These are phyloP conservation scores for Drosophila tristis DNA, from an alignment of 1,140 invertebrate species.

Conservation along the genomic window DNA sequence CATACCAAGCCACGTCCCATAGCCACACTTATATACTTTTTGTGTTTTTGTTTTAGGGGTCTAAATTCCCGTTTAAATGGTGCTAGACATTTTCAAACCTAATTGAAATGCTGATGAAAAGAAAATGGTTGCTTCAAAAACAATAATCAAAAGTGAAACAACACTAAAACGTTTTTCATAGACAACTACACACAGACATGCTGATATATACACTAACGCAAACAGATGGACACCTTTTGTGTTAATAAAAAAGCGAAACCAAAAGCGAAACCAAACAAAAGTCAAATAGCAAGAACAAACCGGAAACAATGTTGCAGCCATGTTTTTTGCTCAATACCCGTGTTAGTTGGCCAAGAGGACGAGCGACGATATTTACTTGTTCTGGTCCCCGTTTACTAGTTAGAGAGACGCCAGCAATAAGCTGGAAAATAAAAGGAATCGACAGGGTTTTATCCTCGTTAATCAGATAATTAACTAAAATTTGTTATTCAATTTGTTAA, in stretches of 20 bases:
- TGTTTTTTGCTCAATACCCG: slow-evolving; percentile 32
- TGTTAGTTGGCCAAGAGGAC: slow-evolving; percentile 26
- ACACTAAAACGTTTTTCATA: slow-evolving; percentile 66
- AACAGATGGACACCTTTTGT: slow-evolving; percentile 14
- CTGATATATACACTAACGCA: slow-evolving; percentile 10
- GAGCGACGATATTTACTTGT: slow-evolving; percentile 27
- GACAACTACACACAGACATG: slow-evolving; percentile 19
- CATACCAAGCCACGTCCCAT: slow-evolving; percentile 17
- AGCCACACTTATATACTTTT: background rate
- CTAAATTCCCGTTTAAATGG: slow-evolving; percentile 48
- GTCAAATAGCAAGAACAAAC: slow-evolving; percentile 42
- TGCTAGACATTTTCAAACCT: slow-evolving; percentile 57
- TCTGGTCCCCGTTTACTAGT: slow-evolving; percentile 9
- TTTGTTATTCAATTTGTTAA: too few relatives aligned
- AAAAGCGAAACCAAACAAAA: slow-evolving; percentile 55
- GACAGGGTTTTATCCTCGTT: background rate
- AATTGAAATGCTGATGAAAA: slow-evolving; percentile 81
- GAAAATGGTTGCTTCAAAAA: slow-evolving; percentile 74
- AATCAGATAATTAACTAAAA: too few relatives aligned
- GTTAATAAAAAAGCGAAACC: slow-evolving; percentile 46
- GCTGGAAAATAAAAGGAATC: background rate
- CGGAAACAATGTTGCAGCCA: slow-evolving; percentile 67
- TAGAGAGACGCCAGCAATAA: slow-evolving; percentile 10
- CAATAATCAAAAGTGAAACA: slow-evolving; percentile 79
- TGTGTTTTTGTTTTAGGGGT: background rate